A percentile compares a stretch with the other conserved stretches of the same genome.
phyloP scores from a whole-genome alignment of 2,113 vertebrate genomes.

The Thinocorus orbignyianus region DNA sequence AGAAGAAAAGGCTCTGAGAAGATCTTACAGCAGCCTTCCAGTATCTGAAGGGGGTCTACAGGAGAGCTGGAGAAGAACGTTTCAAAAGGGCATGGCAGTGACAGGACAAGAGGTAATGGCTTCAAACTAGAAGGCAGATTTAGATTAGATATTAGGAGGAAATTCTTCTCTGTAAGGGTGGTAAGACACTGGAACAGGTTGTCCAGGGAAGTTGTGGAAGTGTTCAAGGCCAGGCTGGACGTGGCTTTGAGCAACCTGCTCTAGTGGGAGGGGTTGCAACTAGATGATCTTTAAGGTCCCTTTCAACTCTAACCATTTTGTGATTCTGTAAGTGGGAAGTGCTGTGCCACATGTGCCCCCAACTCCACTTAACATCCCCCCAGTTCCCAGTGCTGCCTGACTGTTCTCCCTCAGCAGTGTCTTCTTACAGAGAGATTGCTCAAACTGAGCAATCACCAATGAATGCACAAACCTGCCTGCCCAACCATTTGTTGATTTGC shows the following conservation, averaged over 20 bases:
- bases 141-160: background rate
- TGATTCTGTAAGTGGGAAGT: background rate
- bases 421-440: background rate
- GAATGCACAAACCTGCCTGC: background rate
- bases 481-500: fast-evolving
- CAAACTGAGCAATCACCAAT: fast-evolving
- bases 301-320: background rate
- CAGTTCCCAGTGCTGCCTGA: fast-evolving
- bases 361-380: background rate
- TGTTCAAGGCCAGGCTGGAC: background rate
- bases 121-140: background rate
- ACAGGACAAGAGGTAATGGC: background rate
- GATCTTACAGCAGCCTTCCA: background rate
- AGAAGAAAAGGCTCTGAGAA: background rate
- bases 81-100: background rate
- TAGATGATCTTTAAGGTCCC: background rate
- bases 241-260: background rate
- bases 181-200: background rate
- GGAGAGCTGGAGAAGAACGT: background rate
- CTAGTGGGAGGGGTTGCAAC: background rate
- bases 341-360: fast-evolving
- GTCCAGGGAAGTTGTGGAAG: background rate
- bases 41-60: background rate
- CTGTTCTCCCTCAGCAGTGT: fast-evolving
- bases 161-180: background rate